Evolutionary conservation across 2,797 vertebrate species (phyloP).

Genomic region (Balearica regulorum): DNA sequence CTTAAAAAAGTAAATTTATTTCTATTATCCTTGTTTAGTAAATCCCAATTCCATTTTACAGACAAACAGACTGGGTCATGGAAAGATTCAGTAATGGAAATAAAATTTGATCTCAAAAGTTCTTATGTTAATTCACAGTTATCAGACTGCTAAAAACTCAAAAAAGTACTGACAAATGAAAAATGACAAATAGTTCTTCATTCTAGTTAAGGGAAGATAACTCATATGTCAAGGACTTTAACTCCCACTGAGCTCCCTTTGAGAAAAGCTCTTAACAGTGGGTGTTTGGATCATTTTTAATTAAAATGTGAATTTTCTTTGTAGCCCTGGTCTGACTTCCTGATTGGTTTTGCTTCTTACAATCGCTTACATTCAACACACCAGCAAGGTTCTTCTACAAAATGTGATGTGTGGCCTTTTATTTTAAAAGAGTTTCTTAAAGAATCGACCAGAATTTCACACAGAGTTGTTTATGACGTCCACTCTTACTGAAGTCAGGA

Average conservation of each 20-base stretch:
- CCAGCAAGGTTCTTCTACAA: background rate
- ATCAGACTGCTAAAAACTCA: background rate
- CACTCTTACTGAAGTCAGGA: background rate
- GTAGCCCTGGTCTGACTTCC: background rate
- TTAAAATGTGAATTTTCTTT: conserved; percentile 12
- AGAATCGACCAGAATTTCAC: background rate
- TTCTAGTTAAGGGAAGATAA: background rate
- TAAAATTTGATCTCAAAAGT: background rate
- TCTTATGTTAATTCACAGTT: background rate
- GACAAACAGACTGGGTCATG: background rate
- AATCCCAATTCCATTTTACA: background rate
- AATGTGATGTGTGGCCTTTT: background rate
- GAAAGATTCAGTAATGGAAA: background rate
- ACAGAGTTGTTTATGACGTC: background rate
- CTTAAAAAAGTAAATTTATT: background rate
- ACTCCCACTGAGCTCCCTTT: background rate
- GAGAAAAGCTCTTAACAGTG: background rate
- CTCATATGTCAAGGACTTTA: background rate
- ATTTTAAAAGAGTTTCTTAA: background rate
- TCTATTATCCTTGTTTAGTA: background rate
- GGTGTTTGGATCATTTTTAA: conserved; percentile 15
- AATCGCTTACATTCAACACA: background rate
- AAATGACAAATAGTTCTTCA: background rate
- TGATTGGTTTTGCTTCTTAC: background rate
- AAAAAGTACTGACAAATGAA: background rate